phyloP scores from a whole-genome alignment of 1,140 invertebrate genomes.

The Charaxes varanes region DNA sequence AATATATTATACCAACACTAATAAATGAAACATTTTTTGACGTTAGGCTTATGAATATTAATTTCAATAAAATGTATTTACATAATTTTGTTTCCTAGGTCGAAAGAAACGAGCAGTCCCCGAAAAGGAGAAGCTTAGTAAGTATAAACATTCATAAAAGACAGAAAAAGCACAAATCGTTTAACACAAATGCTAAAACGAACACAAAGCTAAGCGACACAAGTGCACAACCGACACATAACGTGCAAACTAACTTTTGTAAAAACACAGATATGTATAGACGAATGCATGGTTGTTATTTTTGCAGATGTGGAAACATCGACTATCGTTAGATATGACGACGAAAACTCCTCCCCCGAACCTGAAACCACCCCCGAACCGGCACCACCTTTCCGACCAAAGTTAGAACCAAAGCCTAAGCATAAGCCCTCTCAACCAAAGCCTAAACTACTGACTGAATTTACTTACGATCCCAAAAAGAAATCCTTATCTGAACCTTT shows the following conservation, averaged over 20 bases:
- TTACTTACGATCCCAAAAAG: constrained; percentile 27
- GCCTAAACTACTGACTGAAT: constrained; percentile 33
- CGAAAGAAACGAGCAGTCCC: constrained; percentile 34
- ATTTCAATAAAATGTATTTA: too few relatives aligned
- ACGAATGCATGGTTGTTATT: constrained; percentile 53
- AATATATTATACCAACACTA: too few relatives aligned
- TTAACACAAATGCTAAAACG: constrained; percentile 37
- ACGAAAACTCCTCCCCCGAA: constrained; percentile 47
- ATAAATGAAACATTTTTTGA: too few relatives aligned
- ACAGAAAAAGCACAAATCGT: constrained; percentile 23
- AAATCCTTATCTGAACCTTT: constrained; percentile 43
- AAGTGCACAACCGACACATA: constrained; percentile 13
- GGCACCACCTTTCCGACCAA: constrained; percentile 10
- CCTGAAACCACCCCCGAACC: constrained; percentile 10
- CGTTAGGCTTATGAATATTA: too few relatives aligned
- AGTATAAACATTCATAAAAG: constrained; percentile 18
- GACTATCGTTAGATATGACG: constrained; percentile 46
- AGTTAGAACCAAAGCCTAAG: constrained; percentile 57
- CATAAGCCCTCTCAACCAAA: constrained; percentile 70
- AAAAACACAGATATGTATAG: constrained; percentile 23
- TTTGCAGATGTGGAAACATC: constrained; percentile 69
- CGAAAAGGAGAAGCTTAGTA: constrained; percentile 28
- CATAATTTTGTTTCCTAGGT: constrained; percentile 29
- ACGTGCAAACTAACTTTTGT: constrained; percentile 26
- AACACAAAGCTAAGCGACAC: constrained; percentile 17